phyloP scores from a whole-genome alignment of 1,140 invertebrate genomes.

The Physella acuta region DNA sequence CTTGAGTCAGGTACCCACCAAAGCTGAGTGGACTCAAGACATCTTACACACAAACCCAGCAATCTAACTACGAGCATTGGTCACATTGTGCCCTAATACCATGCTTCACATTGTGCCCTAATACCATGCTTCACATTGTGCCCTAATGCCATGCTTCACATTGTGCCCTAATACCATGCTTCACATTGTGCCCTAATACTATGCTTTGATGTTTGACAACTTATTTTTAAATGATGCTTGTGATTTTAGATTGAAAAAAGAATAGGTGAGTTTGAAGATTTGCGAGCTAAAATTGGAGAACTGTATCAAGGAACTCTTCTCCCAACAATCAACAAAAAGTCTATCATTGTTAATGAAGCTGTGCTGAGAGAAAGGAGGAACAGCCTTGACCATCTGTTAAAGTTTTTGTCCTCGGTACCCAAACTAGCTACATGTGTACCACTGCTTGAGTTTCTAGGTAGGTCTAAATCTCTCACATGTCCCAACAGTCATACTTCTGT shows the following conservation, averaged over 20 bases:
- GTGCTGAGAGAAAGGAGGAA: constrained; percentile 35
- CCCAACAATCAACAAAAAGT: constrained; percentile 43
- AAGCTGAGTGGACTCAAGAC: no score
- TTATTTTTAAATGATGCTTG: not conserved
- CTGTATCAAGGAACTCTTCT: constrained; percentile 42
- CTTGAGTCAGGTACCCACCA: no score
- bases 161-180: no score
- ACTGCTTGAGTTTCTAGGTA: constrained; percentile 42
- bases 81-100: no score
- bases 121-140: no score
- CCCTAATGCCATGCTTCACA: no score
- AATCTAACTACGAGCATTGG: not conserved
- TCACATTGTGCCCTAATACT: no score
- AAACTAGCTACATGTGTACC: constrained; percentile 31
- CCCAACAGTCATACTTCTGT: no score
- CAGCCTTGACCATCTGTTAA: constrained; percentile 38
- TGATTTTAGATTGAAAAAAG: constrained; percentile 40
- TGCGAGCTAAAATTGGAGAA: constrained; percentile 37
- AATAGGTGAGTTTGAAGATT: constrained; percentile 46
- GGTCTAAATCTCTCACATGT: no score
- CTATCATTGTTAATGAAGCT: constrained; percentile 37
- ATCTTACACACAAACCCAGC: no score
- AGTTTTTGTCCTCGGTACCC: constrained; percentile 35
- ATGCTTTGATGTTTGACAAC: not conserved
- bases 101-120: no score